These are phyloP conservation scores for Corydoras sp. DNA, from an alignment of 2,113 vertebrate species.

Conservation along the genomic window DNA sequence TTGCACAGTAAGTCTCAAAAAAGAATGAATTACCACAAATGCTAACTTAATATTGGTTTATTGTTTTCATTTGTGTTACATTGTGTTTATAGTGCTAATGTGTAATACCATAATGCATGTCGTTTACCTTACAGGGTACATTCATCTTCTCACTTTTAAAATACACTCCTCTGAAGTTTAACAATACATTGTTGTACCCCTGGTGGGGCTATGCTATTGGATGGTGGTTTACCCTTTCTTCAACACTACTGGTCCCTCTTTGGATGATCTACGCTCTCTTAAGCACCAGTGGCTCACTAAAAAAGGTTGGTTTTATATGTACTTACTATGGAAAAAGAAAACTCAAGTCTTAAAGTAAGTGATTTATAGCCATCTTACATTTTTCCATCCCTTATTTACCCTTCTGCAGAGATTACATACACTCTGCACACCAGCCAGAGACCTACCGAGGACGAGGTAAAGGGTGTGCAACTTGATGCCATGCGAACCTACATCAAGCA, in stretches of 20 bases:
- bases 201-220: conserved; percentile 71
- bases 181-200: conserved; percentile 65
- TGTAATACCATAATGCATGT: not conserved
- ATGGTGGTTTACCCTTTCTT: conserved; percentile 73
- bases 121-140: conserved; percentile 54
- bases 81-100: too few relatives aligned
- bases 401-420: conserved; percentile 54
- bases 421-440: conserved; percentile 60
- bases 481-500: not conserved
- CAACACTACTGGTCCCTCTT: conserved; percentile 67
- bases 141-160: conserved; percentile 69
- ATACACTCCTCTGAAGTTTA: conserved; percentile 70
- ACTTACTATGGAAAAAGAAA: too few relatives aligned
- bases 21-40: too few relatives aligned
- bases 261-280: conserved; percentile 61
- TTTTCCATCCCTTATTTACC: not conserved
- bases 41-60: too few relatives aligned
- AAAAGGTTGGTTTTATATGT: conserved; percentile 46
- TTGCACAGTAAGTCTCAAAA: too few relatives aligned
- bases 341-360: too few relatives aligned
- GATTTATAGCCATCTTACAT: not conserved
- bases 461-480: conserved; percentile 13
- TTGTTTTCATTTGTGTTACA: too few relatives aligned
- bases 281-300: conserved; percentile 59
- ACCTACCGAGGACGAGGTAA: conserved; percentile 52